Evolutionary conservation across 2,113 vertebrate genomes (phyloP).

Genomic region (Entelurus aequoreus): DNA sequence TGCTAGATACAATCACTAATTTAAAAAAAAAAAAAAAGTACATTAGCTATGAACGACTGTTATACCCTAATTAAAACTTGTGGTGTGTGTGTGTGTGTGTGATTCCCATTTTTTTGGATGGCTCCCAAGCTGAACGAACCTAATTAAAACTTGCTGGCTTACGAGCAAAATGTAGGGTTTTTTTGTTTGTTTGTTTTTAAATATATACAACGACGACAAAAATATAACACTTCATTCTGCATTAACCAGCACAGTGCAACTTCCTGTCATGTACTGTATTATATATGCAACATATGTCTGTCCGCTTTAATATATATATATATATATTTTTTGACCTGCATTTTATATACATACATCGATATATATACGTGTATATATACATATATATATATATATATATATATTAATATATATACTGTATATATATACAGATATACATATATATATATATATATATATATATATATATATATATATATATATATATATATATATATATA

Average conservation of each 20-base stretch:
- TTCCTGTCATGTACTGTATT: constrained; percentile 90
- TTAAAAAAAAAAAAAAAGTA: constrained; percentile 66
- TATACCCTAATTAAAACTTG: constrained; percentile 74
- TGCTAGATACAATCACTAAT: constrained; percentile 84
- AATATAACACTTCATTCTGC: constrained; percentile 78
- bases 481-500: background rate
- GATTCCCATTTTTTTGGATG: constrained; percentile 20
- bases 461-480: too few species aligned
- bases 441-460: background rate
- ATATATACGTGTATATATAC: constrained; percentile 16
- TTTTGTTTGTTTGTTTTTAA: constrained; percentile 41
- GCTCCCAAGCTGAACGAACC: constrained; percentile 76
- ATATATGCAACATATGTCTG: constrained; percentile 81
- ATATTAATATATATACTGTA: background rate
- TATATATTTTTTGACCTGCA: constrained; percentile 57
- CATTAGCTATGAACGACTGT: constrained; percentile 77
- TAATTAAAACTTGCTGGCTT: constrained; percentile 92
- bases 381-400: background rate
- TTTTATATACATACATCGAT: constrained; percentile 42
- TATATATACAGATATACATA: too few species aligned
- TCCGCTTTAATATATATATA: constrained; percentile 68
- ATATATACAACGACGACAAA: constrained; percentile 70
- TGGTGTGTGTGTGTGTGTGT: constrained; percentile 10
- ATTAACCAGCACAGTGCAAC: constrained; percentile 81
- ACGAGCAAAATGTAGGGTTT: constrained; percentile 76